These are phyloP conservation scores for Bubalus kerabau DNA, from an alignment of 2,113 vertebrate genomes.

Conservation along the genomic window DNA sequence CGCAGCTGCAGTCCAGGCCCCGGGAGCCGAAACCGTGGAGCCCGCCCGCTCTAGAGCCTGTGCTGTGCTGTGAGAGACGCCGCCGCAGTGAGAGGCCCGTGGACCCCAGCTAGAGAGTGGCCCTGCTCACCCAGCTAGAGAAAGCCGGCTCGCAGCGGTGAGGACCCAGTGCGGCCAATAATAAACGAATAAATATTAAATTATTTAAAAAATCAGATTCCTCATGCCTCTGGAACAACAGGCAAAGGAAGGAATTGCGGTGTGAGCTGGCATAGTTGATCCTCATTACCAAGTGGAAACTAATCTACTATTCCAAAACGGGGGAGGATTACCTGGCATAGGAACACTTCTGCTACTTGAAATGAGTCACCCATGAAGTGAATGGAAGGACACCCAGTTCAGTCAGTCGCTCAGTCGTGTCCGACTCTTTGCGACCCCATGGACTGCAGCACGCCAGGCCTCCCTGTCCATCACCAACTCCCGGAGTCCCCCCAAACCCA, in stretches of 20 bases:
- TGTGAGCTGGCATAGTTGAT: neutral
- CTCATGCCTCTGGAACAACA: neutral
- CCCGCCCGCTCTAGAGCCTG: neutral
- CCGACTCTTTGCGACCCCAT: neutral
- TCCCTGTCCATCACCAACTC: neutral
- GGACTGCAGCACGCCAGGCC: neutral
- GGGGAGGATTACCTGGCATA: neutral
- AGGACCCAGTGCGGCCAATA: neutral
- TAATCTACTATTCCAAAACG: neutral
- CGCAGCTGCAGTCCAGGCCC: neutral
- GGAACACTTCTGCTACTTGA: neutral
- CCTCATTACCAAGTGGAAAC: neutral
- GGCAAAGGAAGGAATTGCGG: neutral
- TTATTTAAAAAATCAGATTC: neutral
- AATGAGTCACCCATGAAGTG: neutral
- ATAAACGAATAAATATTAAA: neutral
- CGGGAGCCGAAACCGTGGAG: fast-evolving
- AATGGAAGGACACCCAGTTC: neutral
- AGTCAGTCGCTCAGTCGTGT: neutral
- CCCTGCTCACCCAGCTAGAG: neutral
- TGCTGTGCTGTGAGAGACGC: neutral
- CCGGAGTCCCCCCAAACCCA: fast-evolving
- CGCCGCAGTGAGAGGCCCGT: fast-evolving
- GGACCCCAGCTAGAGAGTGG: neutral
- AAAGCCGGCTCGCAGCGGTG: neutral